These are phyloP conservation scores for Erebia aethiops DNA, from an alignment of 2,888 invertebrate species.

Conservation along the genomic window DNA sequence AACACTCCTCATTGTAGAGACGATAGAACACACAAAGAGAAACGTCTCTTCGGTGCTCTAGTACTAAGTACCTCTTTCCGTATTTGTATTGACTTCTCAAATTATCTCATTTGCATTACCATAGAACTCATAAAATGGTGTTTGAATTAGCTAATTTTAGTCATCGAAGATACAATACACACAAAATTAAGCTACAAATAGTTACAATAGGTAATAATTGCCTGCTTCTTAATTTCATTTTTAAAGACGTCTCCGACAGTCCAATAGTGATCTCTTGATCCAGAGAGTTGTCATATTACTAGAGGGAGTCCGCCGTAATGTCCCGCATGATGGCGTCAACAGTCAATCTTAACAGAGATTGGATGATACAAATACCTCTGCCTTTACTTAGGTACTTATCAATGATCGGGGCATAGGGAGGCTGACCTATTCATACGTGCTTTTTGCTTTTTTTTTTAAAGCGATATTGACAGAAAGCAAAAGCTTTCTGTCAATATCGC, in stretches of 20 bases:
- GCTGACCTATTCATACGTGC: no score
- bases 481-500: no score
- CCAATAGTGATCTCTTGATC: not conserved
- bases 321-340: not conserved
- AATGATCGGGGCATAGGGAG: no score
- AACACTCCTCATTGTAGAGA: no score
- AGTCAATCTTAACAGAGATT: not conserved
- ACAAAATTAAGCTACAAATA: no score
- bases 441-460: no score
- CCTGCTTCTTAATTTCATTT: not conserved
- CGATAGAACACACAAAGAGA: no score
- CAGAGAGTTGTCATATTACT: not conserved
- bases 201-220: constrained; percentile 9
- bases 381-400: no score
- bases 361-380: no score
- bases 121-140: not conserved
- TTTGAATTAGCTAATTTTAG: constrained; percentile 1
- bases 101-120: constrained; percentile 1
- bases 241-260: no score
- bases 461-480: no score
- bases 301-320: not conserved
- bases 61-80: constrained; percentile 1
- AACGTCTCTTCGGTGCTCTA: no score
- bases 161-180: not conserved
- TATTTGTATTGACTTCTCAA: constrained; percentile 7